Conservation (phyloP, 2,113 vertebrate species). For the Brachirus orientalis region DNA sequence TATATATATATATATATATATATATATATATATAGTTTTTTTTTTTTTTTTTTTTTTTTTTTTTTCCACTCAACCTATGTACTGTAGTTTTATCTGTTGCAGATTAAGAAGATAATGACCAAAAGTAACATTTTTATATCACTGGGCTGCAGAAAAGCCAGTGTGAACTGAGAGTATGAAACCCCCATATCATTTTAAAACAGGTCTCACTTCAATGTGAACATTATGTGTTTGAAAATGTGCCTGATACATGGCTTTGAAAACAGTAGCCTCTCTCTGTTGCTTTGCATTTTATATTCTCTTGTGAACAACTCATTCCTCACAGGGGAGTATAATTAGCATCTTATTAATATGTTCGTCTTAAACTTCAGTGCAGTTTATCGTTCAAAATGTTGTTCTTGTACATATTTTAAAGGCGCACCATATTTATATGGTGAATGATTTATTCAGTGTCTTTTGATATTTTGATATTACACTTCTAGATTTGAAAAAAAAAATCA, state of each 20-base stretch:
- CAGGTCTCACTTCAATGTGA: constrained; percentile 43
- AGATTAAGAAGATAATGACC: constrained; percentile 19
- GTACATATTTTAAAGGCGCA: no score
- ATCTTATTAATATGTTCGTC: no score
- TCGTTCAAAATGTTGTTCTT: no score
- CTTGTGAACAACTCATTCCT: constrained; percentile 41
- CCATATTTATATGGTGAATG: constrained; percentile 9
- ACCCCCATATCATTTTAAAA: constrained; percentile 28
- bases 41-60: background rate
- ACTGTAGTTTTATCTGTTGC: background rate
- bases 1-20: no score
- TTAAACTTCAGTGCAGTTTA: no score
- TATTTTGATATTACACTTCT: constrained; percentile 9
- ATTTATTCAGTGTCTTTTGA: constrained; percentile 38
- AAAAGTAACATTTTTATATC: constrained; percentile 32
- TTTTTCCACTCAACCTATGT: constrained; percentile 1
- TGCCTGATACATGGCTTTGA: constrained; percentile 49
- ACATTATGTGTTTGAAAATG: no score
- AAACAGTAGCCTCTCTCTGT: no score
- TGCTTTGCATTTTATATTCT: no score
- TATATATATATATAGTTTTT: no score
- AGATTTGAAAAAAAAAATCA: no score
- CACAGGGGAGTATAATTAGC: no score
- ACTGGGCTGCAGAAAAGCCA: constrained; percentile 48
- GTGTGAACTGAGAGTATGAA: no score